These are phyloP conservation scores for Enteromius argenteus DNA, from an alignment of 2,797 vertebrate genomes.

Conservation along the genomic window DNA sequence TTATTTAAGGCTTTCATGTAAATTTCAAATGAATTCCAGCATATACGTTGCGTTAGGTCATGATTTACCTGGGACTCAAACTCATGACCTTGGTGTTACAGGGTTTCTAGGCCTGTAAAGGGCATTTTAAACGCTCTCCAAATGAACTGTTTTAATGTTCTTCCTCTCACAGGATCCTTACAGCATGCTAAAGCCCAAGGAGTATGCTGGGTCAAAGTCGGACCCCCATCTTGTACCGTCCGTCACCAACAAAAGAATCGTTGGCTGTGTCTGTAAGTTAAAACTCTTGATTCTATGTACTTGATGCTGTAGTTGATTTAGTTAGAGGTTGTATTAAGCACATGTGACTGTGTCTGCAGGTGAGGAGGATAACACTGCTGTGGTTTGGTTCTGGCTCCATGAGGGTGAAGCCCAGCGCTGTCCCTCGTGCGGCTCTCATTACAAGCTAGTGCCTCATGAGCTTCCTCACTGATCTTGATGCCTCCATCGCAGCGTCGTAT, in stretches of 20 bases:
- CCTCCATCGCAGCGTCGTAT: constrained; percentile 18
- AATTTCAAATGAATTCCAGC: background rate
- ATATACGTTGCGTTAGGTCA: background rate
- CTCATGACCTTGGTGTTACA: background rate
- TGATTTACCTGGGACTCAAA: background rate
- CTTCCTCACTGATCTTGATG: constrained; percentile 76
- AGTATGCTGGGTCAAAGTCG: constrained; percentile 83
- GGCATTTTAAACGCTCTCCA: background rate
- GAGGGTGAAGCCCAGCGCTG: constrained; percentile 88
- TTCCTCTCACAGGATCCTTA: constrained; percentile 83
- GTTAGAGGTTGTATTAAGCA: background rate
- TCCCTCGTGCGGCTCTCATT: constrained; percentile 87
- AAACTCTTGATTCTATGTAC: background rate
- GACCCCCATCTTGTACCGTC: constrained; percentile 92
- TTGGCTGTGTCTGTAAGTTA: constrained; percentile 90
- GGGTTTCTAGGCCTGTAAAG: background rate
- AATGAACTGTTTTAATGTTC: background rate
- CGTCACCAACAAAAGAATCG: constrained; percentile 84
- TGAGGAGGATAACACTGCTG: constrained; percentile 88
- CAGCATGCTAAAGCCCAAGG: constrained; percentile 84
- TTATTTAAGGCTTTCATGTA: background rate
- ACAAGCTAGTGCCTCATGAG: constrained; percentile 85
- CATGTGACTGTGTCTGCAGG: constrained; percentile 70
- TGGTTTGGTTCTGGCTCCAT: constrained; percentile 93
- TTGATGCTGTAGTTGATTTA: background rate